A percentile compares a stretch with the other conserved stretches of the same genome.
These are phyloP conservation scores for Zapus hudsonius DNA, from an alignment of 2,113 vertebrate species.

Conservation along the genomic window DNA sequence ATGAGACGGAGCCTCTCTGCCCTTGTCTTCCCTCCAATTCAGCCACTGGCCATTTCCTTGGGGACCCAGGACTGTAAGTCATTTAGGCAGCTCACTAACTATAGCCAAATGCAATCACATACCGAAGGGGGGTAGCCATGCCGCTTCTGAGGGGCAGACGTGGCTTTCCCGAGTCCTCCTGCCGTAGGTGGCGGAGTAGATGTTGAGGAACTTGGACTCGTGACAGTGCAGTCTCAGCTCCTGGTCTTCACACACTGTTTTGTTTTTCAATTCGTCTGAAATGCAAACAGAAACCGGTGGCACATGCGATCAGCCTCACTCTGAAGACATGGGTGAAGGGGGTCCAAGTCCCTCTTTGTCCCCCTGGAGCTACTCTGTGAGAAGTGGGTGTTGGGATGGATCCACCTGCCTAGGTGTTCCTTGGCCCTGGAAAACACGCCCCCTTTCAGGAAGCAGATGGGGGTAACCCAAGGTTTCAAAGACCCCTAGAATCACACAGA, in stretches of 20 bases:
- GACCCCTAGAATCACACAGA: not conserved
- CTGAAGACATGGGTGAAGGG: accelerated
- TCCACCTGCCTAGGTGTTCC: not conserved
- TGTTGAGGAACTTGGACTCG: slow-evolving; percentile 92
- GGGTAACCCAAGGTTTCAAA: accelerated
- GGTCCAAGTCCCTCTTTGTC: accelerated
- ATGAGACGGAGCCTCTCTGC: accelerated
- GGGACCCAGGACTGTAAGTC: not conserved
- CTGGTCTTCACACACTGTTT: slow-evolving; percentile 92
- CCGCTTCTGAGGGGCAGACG: slow-evolving; percentile 84
- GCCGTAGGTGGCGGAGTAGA: slow-evolving; percentile 95
- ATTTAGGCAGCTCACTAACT: not conserved
- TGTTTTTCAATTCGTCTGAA: slow-evolving; percentile 94
- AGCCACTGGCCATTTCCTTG: not conserved
- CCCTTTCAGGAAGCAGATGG: not conserved
- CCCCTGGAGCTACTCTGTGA: not conserved
- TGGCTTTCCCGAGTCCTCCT: slow-evolving; percentile 85
- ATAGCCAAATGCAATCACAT: slow-evolving; percentile 66
- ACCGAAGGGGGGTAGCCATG: slow-evolving; percentile 89
- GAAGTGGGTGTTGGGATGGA: accelerated
- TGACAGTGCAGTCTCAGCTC: slow-evolving; percentile 93
- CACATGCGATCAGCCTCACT: slow-evolving; percentile 44
- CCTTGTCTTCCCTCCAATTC: not conserved
- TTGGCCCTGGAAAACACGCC: not conserved
- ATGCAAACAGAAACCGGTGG: slow-evolving; percentile 73